These are phyloP conservation scores for Pica pica DNA, from an alignment of 2,113 vertebrate genomes.

Conservation along the genomic window DNA sequence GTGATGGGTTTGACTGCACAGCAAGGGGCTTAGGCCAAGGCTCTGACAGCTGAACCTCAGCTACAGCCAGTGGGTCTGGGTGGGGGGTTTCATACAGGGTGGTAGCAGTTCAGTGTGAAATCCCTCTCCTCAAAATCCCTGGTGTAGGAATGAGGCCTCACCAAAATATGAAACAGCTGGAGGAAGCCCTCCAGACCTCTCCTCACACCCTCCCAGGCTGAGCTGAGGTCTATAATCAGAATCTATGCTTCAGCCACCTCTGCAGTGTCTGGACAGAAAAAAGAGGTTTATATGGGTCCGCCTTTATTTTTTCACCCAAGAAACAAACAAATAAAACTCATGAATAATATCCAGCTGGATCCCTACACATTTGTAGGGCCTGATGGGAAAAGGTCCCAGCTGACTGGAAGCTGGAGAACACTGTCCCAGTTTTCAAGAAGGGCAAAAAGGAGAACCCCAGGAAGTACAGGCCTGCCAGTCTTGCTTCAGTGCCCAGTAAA, in stretches of 20 bases:
- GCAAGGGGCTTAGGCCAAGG: not conserved
- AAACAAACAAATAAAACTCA: not conserved
- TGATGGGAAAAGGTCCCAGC: not conserved
- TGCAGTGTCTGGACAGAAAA: not conserved
- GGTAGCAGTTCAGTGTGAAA: not conserved
- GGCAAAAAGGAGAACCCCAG: not conserved
- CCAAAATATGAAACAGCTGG: not conserved
- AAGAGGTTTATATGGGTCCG: not conserved
- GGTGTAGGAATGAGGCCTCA: not conserved
- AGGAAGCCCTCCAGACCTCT: not conserved
- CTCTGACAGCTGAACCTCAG: not conserved
- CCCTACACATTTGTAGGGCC: not conserved
- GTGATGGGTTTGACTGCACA: not conserved
- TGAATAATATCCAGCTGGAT: not conserved
- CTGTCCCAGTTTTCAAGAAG: not conserved
- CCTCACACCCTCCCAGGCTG: not conserved
- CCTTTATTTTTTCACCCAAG: not conserved
- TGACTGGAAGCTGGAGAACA: not conserved
- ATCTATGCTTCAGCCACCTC: not conserved
- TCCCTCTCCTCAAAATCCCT: not conserved
- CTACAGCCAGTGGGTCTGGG: not conserved
- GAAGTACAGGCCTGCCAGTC: not conserved
- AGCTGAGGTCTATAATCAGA: not conserved
- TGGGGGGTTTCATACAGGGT: not conserved
- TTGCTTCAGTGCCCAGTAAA: not conserved